Percentiles rank a stretch among this genome's conserved stretches.
These are phyloP conservation scores for Halcyon chelicuti DNA, from an alignment of 2,797 vertebrate genomes.

Conservation along the genomic window DNA sequence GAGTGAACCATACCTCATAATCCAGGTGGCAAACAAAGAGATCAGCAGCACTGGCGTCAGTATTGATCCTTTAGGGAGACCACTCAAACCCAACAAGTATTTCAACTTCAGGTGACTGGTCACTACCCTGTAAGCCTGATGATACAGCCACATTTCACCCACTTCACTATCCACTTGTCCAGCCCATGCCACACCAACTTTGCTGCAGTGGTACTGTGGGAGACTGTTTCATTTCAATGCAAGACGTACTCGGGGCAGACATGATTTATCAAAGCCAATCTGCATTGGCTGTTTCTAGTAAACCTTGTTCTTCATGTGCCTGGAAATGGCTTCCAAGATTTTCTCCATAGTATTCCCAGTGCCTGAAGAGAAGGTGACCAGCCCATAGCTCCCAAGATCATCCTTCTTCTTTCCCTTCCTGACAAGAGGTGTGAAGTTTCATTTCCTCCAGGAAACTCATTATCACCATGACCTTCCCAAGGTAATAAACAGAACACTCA, in stretches of 20 bases:
- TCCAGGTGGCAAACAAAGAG: neutral
- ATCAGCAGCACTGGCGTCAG: neutral
- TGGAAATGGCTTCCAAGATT: neutral
- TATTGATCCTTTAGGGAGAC: neutral
- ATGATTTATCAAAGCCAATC: neutral
- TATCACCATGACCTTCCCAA: neutral
- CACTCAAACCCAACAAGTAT: neutral
- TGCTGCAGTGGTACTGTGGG: neutral
- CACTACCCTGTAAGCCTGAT: neutral
- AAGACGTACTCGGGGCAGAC: rapidly evolving
- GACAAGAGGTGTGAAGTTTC: neutral
- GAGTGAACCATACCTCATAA: neutral
- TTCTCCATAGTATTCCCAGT: neutral
- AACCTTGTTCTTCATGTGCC: neutral
- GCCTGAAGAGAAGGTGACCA: neutral
- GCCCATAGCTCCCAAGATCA: neutral
- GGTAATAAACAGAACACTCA: neutral
- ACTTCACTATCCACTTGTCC: neutral
- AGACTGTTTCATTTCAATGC: neutral
- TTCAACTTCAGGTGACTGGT: neutral
- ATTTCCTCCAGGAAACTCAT: neutral
- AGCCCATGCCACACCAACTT: neutral
- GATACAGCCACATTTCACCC: neutral
- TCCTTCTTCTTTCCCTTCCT: neutral
- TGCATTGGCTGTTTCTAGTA: neutral